These are phyloP conservation scores for Thymelicus sylvestris DNA, from an alignment of 2,888 invertebrate species.

Conservation along the genomic window DNA sequence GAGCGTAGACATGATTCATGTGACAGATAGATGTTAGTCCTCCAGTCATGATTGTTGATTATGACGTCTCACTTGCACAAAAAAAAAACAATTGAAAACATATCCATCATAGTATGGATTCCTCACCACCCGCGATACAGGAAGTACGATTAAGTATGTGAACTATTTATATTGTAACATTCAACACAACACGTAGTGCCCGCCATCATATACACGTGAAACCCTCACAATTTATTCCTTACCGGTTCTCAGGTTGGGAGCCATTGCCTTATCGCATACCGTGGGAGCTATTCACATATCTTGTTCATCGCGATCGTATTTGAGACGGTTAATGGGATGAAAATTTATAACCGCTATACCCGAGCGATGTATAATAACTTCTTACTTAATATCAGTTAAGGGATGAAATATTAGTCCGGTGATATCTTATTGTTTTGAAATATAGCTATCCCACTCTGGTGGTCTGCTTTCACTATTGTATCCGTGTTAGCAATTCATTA, in stretches of 20 bases:
- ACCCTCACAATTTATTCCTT: background rate
- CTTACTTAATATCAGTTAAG: constrained; percentile 24
- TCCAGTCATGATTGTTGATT: no score
- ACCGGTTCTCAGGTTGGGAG: background rate
- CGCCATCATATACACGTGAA: no score
- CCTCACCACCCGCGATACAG: no score
- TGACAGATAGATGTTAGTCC: no score
- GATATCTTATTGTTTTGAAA: background rate
- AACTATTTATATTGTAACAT: no score
- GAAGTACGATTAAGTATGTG: no score
- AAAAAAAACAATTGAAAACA: no score
- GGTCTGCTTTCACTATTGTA: background rate
- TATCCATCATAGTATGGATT: no score
- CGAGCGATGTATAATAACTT: constrained; percentile 14
- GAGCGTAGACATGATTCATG: no score
- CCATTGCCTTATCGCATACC: background rate
- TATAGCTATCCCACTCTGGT: background rate
- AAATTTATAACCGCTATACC: constrained; percentile 25
- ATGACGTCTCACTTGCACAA: no score
- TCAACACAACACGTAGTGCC: no score
- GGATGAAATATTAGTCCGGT: constrained; percentile 4
- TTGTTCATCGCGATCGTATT: constrained; percentile 31
- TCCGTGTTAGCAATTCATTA: background rate
- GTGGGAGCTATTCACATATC: constrained; percentile 22
- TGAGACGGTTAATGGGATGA: constrained; percentile 34